Evolutionary conservation across 2,888 invertebrate genomes (phyloP).

Genomic region (Pardosa pseudoannulata): DNA sequence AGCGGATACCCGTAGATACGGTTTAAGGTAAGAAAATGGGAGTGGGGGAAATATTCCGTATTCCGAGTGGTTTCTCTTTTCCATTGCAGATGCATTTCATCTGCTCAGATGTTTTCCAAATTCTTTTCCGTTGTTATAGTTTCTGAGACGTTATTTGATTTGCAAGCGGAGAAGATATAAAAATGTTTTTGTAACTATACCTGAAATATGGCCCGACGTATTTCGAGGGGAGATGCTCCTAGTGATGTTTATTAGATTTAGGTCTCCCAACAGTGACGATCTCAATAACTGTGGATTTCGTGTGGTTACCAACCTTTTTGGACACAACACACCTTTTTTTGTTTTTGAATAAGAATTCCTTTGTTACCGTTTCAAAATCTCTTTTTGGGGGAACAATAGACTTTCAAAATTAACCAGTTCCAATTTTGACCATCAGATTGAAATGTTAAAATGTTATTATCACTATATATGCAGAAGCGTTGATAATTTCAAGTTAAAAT

Average conservation of each 20-base stretch:
- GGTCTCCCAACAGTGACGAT: no score
- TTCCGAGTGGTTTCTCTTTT: constrained; percentile 36
- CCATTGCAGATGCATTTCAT: constrained; percentile 25
- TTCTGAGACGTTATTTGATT: constrained; percentile 68
- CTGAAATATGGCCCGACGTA: constrained; percentile 61
- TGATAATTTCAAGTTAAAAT: no score
- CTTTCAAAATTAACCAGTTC: no score
- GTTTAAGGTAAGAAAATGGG: constrained; percentile 25
- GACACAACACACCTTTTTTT: no score
- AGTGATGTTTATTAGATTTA: background rate
- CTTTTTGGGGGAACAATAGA: no score
- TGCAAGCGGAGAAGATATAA: constrained; percentile 70
- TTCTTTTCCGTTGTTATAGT: constrained; percentile 68
- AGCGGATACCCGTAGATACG: constrained; percentile 17
- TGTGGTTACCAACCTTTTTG: no score
- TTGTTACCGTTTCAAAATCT: no score
- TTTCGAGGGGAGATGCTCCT: constrained; percentile 11
- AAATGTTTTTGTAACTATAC: constrained; percentile 71
- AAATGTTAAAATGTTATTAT: no score
- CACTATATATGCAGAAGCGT: no score
- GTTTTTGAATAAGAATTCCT: no score
- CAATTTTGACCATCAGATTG: no score
- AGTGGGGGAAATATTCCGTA: constrained; percentile 45
- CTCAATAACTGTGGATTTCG: no score
- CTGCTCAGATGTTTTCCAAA: constrained; percentile 62